Evolutionary conservation across 2,888 invertebrate genomes (phyloP).

Genomic region (Napeogenes sylphis): DNA sequence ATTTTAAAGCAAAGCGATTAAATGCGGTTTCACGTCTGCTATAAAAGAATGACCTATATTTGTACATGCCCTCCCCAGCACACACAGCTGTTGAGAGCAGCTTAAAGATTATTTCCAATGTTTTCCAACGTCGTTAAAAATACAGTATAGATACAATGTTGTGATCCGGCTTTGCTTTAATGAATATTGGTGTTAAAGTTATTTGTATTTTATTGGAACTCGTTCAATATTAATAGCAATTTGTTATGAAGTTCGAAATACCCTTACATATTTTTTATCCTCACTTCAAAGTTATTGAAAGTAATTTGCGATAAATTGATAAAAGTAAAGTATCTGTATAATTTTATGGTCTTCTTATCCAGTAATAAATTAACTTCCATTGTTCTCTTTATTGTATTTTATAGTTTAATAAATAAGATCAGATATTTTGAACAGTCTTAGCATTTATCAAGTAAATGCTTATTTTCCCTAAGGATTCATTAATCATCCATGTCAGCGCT

Average conservation of each 20-base stretch:
- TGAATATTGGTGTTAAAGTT: slow-evolving; percentile 38
- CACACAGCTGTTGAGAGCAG: slow-evolving; percentile 20
- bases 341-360: background rate
- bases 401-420: slow-evolving; percentile 1
- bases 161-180: slow-evolving; percentile 36
- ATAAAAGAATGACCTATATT: too few species aligned
- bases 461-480: slow-evolving; percentile 30
- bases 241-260: slow-evolving; percentile 22
- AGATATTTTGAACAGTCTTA: slow-evolving; percentile 11
- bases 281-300: too few species aligned
- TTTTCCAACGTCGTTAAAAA: slow-evolving; percentile 30
- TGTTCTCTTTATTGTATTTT: slow-evolving; percentile 1
- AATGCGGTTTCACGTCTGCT: too few species aligned
- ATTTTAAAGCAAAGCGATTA: too few species aligned
- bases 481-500: slow-evolving; percentile 33
- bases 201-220: slow-evolving; percentile 30
- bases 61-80: too few species aligned
- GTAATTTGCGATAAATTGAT: too few species aligned
- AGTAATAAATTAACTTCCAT: background rate
- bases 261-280: slow-evolving; percentile 9
- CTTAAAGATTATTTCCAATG: slow-evolving; percentile 28
- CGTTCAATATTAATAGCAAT: slow-evolving; percentile 19
- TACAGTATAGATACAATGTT: slow-evolving; percentile 27
- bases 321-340: background rate
- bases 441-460: slow-evolving; percentile 21